Base-by-base conservation (phyloP, 2,888 invertebrate genomes). In the Achlya flavicornis region DNA sequence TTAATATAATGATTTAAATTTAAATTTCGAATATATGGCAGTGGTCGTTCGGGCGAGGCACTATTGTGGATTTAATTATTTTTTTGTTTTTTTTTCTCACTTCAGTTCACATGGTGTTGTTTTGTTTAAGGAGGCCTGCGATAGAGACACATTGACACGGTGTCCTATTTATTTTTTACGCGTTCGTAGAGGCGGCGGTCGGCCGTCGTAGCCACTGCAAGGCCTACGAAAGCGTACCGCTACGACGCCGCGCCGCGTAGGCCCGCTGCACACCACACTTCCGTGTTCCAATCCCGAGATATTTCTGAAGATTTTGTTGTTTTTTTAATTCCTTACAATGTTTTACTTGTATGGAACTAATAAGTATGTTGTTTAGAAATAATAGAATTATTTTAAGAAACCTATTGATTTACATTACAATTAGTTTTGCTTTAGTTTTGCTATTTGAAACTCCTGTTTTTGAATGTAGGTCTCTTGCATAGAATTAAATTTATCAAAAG, bases 211-310 rank as follows among this genome's bases (percentile, higher is more conserved):
- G 89, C 87, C 89, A 89, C 90, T 91, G 90, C 83, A 81, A 86
- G 89, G 91, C 91, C 92, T 92, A 92, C 91, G 90, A 84, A 78
- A 77, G 76, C 88, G 88, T 88, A 89, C 89, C 85, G 86, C 88
- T 90, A 90, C 88, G 89, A 82, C 85, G 84, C 53, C 81, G 84
- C 78, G 79, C 81, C 83, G 79, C 85, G 84, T 80, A 81, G 85
- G 78, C 74, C 74, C 16, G 53, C 74, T 73, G 61, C 72, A 85
- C 75, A 73, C 64, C 73, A 71, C 81, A 83, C 90, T 91, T 91
- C 91, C 91, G 88, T 71, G 85, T 84, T 79, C 66, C 58, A 57
- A 68, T 88, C 89, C 57, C 1, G 68, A 66, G 91, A 90, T 87
- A 72, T 68, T 14, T 85, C 85, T 65, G 53, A 62, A 64, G 83